A percentile compares a stretch with the other conserved stretches of the same genome.
These are phyloP conservation scores for Homarus gammarus DNA, from an alignment of 2,888 invertebrate genomes.

Conservation along the genomic window DNA sequence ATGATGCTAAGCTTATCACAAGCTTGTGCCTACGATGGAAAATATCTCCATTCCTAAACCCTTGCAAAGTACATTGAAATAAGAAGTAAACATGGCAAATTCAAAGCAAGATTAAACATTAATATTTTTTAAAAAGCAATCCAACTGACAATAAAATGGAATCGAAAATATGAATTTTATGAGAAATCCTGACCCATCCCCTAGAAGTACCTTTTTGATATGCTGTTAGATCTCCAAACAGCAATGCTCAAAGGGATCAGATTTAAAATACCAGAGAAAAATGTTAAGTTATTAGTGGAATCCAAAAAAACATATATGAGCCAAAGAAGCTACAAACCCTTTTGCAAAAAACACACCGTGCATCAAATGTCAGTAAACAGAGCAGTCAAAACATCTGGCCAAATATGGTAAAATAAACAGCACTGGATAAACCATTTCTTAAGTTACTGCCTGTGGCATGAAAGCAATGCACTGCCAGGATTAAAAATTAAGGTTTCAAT, in stretches of 20 bases:
- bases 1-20: constrained; percentile 76
- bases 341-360: constrained; percentile 75
- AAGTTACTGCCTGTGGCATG: constrained; percentile 30
- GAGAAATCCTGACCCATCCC: constrained; percentile 74
- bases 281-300: constrained; percentile 74
- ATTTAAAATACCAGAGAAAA: constrained; percentile 63
- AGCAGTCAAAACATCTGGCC: constrained; percentile 75
- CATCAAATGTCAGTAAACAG: constrained; percentile 75
- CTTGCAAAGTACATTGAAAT: constrained; percentile 73
- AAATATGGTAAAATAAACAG: constrained; percentile 66
- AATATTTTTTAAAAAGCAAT: constrained; percentile 70
- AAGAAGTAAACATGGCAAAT: constrained; percentile 76
- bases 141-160: constrained; percentile 72
- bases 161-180: constrained; percentile 64
- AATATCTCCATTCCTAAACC: constrained; percentile 73
- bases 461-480: constrained; percentile 28
- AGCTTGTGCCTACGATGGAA: constrained; percentile 74
- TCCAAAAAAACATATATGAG: constrained; percentile 75
- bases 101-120: constrained; percentile 75
- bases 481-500: constrained; percentile 9
- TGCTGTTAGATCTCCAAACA: constrained; percentile 64
- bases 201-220: constrained; percentile 56
- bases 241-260: constrained; percentile 65
- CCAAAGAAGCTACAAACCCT: constrained; percentile 76
- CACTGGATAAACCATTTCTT: constrained; percentile 67